Evolutionary conservation across 2,888 invertebrate genomes (phyloP), one percentile per base, ranked within the genome.

Genomic region (Clusia tigrina): DNA sequence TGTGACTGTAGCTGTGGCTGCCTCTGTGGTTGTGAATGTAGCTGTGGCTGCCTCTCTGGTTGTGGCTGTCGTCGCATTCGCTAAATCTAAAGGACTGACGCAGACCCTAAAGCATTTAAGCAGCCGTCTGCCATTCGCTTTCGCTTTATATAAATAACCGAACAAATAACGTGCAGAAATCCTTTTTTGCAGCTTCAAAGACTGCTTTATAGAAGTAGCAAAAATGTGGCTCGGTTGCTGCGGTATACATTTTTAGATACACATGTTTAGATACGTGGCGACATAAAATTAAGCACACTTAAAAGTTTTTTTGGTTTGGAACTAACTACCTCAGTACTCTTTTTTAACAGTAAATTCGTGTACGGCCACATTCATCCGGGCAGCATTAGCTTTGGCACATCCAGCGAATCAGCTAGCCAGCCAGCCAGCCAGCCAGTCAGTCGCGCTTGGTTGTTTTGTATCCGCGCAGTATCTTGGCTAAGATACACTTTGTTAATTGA

Each of bases 401-500:
- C 58, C 62, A 67, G 59, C 56, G 18, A 15, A n/a, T n/a, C n/a
- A n/a, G n/a, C n/a, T n/a, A n/a, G n/a, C n/a, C n/a, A n/a, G n/a
- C n/a, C n/a, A n/a, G n/a, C n/a, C n/a, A n/a, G n/a, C n/a, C n/a
- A n/a, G n/a, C n/a, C n/a, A n/a, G n/a, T n/a, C n/a, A 42, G n/a
- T 42, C 20, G 42, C 22, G 25, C 25, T 20, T 60, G 18, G 2
- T 53, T 59, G 52, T 22, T 53, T 26, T 46, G 38, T 59, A 12
- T 9, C 51, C 51, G 18, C 18, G 51, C 24, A 54, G 70, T 73
- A 77, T 76, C 74, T 72, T 71, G 71, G 72, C 74, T 67, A 69
- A 78, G 78, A 79, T 76, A 76, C 73, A 78, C 76, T 80, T 80
- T 79, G 82, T 83, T 83, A 83, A 83, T 83, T 83, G 83, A 83